A percentile compares a stretch with the other conserved stretches of the same genome.
These are phyloP conservation scores for Drosophila pectinifera DNA, from an alignment of 1,140 invertebrate genomes.

Conservation along the genomic window DNA sequence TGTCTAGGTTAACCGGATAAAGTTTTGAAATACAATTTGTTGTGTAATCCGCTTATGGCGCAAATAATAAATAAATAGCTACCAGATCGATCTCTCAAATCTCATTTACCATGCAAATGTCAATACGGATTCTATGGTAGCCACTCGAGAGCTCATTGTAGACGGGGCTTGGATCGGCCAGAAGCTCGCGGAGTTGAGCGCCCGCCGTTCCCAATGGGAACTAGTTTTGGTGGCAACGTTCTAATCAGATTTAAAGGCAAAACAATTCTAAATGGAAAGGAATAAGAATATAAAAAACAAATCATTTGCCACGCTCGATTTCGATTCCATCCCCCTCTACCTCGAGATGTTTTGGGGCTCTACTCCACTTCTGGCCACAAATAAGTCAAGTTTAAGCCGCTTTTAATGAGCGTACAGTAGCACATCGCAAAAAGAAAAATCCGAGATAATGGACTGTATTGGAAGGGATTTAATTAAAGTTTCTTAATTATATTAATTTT, in stretches of 20 bases:
- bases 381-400: slow-evolving; percentile 58
- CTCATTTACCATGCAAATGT: slow-evolving; percentile 53
- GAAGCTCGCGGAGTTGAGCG: slow-evolving; percentile 6
- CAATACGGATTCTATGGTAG: slow-evolving; percentile 54
- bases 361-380: slow-evolving; percentile 48
- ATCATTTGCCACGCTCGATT: slow-evolving; percentile 38
- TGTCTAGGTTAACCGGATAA: slow-evolving; percentile 51
- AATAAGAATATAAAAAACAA: slow-evolving; percentile 19
- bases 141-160: slow-evolving; percentile 42
- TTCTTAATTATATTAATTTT: background rate
- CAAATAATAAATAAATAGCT: slow-evolving; percentile 47
- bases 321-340: slow-evolving; percentile 4
- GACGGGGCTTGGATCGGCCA: background rate
- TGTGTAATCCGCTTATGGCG: slow-evolving; percentile 54
- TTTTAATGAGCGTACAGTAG: slow-evolving; percentile 47
- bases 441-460: background rate
- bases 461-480: background rate
- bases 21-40: slow-evolving; percentile 36
- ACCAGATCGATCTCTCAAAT: slow-evolving; percentile 49
- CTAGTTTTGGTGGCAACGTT: slow-evolving; percentile 47
- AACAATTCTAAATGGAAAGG: slow-evolving; percentile 51
- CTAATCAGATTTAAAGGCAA: slow-evolving; percentile 53
- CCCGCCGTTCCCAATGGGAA: slow-evolving; percentile 42
- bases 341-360: slow-evolving; percentile 20
- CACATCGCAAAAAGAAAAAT: slow-evolving; percentile 9